These are phyloP conservation scores for Albula glossodonta DNA, from an alignment of 2,113 vertebrate genomes.

Conservation along the genomic window DNA sequence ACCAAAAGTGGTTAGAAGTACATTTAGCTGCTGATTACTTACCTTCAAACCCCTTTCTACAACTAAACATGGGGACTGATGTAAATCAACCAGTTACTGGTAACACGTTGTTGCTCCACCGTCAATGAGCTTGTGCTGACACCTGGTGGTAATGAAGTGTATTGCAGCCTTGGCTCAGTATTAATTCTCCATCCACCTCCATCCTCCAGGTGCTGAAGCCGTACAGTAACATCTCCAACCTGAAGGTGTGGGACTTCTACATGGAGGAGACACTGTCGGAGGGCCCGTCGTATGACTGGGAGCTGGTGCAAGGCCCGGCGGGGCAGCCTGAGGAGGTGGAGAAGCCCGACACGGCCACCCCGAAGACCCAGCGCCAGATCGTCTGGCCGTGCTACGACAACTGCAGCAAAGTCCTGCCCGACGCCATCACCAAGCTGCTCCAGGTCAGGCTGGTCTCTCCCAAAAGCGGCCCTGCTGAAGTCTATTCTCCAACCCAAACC, in stretches of 20 bases:
- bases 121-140: neutral
- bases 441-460: slow-evolving; percentile 64
- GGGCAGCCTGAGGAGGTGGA: slow-evolving; percentile 74
- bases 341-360: slow-evolving; percentile 68
- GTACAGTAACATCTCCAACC: slow-evolving; percentile 90
- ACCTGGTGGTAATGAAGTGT: neutral
- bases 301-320: slow-evolving; percentile 72
- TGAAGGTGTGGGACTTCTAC: slow-evolving; percentile 97
- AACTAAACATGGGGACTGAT: too few species aligned
- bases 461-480: neutral
- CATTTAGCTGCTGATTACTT: too few species aligned
- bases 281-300: slow-evolving; percentile 93
- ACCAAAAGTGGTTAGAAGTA: too few species aligned
- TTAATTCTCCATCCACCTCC: neutral
- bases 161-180: neutral
- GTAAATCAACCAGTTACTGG: too few species aligned
- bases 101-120: too few species aligned
- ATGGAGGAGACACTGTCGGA: slow-evolving; percentile 87
- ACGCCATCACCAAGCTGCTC: slow-evolving; percentile 91
- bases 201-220: slow-evolving; percentile 83
- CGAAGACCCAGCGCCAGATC: slow-evolving; percentile 78
- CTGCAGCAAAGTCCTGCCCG: slow-evolving; percentile 76
- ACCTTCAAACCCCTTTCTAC: too few species aligned
- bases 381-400: slow-evolving; percentile 95
- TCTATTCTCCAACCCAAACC: neutral